Percentiles rank a stretch among this genome's conserved stretches.
These are phyloP conservation scores for Etheostoma spectabile DNA, from an alignment of 2,113 vertebrate genomes.

Conservation along the genomic window DNA sequence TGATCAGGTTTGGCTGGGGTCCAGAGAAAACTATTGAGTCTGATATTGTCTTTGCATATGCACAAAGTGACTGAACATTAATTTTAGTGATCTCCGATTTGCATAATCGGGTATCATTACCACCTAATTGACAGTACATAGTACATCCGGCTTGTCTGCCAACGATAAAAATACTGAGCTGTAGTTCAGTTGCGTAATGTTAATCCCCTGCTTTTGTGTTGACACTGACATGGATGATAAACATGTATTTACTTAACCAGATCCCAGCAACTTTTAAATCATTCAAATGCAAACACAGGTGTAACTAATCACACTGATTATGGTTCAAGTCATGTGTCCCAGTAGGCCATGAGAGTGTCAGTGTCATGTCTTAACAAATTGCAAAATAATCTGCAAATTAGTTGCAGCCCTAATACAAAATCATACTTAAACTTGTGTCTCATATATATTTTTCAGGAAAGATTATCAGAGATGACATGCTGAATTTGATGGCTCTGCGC, in stretches of 20 bases:
- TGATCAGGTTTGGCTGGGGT: no score
- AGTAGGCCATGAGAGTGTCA: neutral
- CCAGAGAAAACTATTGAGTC: no score
- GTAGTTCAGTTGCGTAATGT: neutral
- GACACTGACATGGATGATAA: neutral
- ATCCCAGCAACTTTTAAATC: neutral
- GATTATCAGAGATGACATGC: slow-evolving; percentile 66
- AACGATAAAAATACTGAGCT: neutral
- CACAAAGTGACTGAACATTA: no score
- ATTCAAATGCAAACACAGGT: no score
- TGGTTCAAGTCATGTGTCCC: neutral
- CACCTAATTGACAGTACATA: no score
- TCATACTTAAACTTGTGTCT: neutral
- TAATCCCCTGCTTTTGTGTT: neutral
- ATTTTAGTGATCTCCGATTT: no score
- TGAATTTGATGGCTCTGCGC: slow-evolving; percentile 78
- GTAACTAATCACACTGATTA: neutral
- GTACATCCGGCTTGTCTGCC: no score
- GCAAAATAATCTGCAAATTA: neutral
- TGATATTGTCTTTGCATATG: no score
- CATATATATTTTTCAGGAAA: slow-evolving; percentile 55
- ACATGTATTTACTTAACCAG: neutral
- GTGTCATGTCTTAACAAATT: neutral
- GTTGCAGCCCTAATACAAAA: neutral
- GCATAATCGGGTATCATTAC: no score